These are phyloP conservation scores for Hypselothyrea guttata DNA, from an alignment of 2,888 invertebrate genomes.

Conservation along the genomic window DNA sequence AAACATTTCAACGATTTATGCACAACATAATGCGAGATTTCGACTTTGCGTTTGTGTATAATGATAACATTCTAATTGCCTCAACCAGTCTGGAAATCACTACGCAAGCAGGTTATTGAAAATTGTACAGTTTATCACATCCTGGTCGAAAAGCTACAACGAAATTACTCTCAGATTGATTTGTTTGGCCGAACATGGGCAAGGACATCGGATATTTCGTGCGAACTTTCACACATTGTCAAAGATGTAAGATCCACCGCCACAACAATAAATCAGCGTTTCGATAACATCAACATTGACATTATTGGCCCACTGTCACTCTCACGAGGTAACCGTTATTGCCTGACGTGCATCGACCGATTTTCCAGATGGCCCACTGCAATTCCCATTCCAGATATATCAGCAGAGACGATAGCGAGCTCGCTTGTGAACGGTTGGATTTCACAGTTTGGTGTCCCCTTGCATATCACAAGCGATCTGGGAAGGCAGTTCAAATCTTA, in stretches of 20 bases:
- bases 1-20: neutral
- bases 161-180: neutral
- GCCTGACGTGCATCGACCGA: neutral
- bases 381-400: neutral
- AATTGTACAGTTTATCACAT: neutral
- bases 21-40: neutral
- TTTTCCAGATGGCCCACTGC: conserved; percentile 1
- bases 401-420: neutral
- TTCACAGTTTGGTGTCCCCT: neutral
- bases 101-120: neutral
- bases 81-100: neutral
- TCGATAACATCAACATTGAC: neutral
- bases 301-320: neutral
- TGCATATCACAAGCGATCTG: conserved; percentile 1
- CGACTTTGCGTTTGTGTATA: neutral
- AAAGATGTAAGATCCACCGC: neutral
- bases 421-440: neutral
- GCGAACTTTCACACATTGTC: neutral
- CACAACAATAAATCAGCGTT: neutral
- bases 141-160: neutral
- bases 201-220: neutral
- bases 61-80: neutral
- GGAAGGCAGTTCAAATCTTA: neutral
- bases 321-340: neutral
- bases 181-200: neutral